Evolutionary conservation across 2,888 invertebrate species (phyloP), one percentile per base, ranked within the genome.

Genomic region (Athetis lepigone): DNA sequence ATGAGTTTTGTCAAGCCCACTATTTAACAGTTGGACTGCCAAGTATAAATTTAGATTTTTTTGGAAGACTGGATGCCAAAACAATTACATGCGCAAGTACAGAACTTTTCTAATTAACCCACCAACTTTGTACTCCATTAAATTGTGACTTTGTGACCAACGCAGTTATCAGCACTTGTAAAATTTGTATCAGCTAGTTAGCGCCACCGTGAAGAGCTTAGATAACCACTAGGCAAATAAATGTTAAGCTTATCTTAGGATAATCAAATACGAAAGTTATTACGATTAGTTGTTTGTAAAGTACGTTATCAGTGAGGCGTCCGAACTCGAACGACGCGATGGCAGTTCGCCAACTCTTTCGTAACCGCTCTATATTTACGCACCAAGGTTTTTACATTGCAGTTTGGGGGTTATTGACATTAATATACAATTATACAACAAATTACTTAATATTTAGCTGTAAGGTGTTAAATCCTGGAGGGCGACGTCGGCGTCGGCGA

Each of bases 321-420:
- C 80, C 80, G 84, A 77, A 33, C 33, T 33, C 33, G 33, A 8
- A 74, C 82, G 83, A 81, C 83, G 79, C 80, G 79, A 86, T 93
- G 94, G 94, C 92, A 76, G 67, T 67, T 82, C 85, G 94, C 94
- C 94, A 94, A 92, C 82, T 87, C 87, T 94, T 92, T 93, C 92
- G 91, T 90, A 93, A 93, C 85, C 71, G 81, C 80, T 89, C 90
- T 93, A 93, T 88, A 90, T 92, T 88, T 93, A 91, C 80, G 74
- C 85, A 85, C 89, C 92, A 94, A 93, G 94, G 93, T 93, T 92
- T 88, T 87, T 88, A 87, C 87, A 86, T 89, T 90, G 90, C 90
- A 90, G 90, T 94, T 93, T 92, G 91, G 90, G 84, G 94, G 94
- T 95, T 94, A 94, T 93, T 95, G 94, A 95, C 95, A 91, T 92